Conservation (phyloP, 2,888 invertebrate genomes). For the Hyppa rectilinea region DNA sequence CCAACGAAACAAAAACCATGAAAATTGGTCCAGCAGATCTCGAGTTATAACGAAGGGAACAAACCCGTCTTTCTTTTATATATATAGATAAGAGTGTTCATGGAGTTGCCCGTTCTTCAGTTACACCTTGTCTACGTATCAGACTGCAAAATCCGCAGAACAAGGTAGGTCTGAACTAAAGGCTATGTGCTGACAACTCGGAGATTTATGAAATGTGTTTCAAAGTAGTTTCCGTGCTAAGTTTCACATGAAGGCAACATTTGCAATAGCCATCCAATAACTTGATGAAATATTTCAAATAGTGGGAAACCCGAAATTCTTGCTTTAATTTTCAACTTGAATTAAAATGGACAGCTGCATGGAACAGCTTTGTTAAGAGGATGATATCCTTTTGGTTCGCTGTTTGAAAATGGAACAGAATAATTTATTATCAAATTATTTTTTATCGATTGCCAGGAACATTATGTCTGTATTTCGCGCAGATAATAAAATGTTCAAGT, state of each 20-base stretch:
- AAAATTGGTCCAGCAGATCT: no score
- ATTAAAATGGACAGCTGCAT: background rate
- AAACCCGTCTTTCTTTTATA: no score
- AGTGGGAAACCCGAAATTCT: background rate
- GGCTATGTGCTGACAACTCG: conserved; percentile 29
- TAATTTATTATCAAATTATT: background rate
- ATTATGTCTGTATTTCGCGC: no score
- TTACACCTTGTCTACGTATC: no score
- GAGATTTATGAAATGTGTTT: conserved; percentile 30
- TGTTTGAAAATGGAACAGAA: background rate
- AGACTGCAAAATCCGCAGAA: background rate
- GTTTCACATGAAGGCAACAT: conserved; percentile 8
- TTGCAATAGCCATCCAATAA: conserved; percentile 2
- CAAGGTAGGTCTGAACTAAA: background rate
- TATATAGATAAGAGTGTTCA: no score
- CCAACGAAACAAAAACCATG: no score
- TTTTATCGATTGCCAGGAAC: background rate
- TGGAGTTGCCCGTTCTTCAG: no score
- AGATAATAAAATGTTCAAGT: no score
- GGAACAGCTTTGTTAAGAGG: background rate
- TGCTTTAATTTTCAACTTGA: background rate
- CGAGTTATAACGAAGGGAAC: no score
- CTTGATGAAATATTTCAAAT: conserved; percentile 14
- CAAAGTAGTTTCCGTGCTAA: conserved; percentile 5
- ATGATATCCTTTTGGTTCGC: background rate